These are phyloP conservation scores for Selene dorsalis DNA, from an alignment of 2,797 vertebrate species.

Conservation along the genomic window DNA sequence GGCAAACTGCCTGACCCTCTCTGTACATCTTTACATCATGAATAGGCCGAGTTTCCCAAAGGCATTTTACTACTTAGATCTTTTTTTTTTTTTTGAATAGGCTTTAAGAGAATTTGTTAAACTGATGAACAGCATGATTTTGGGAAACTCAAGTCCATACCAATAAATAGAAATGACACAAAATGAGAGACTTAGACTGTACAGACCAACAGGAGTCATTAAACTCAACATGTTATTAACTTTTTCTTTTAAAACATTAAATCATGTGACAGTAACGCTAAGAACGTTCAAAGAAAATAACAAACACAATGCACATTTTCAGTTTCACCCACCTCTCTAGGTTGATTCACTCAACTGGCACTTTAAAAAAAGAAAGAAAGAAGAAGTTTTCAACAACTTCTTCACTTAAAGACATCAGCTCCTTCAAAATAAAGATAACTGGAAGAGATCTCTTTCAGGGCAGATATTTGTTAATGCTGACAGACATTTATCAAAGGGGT, in stretches of 20 bases:
- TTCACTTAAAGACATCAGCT: constrained; percentile 45
- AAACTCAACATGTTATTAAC: constrained; percentile 50
- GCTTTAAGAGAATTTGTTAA: constrained; percentile 43
- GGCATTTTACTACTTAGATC: constrained; percentile 54
- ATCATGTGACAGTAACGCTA: constrained; percentile 47
- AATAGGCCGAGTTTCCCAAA: constrained; percentile 66
- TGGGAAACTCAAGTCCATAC: constrained; percentile 66
- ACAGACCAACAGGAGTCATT: constrained; percentile 57
- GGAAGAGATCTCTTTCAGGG: constrained; percentile 42
- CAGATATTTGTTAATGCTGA: constrained; percentile 47
- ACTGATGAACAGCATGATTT: constrained; percentile 51
- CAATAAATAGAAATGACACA: constrained; percentile 79
- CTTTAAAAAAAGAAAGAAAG: constrained; percentile 60
- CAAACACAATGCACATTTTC: constrained; percentile 41
- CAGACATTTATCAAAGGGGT: constrained; percentile 35
- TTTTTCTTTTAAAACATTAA: constrained; percentile 32
- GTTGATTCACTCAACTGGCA: constrained; percentile 63
- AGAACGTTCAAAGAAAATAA: constrained; percentile 62
- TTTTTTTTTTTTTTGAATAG: constrained; percentile 18
- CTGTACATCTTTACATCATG: constrained; percentile 87
- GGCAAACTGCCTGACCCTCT: constrained; percentile 68
- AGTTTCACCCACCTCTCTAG: constrained; percentile 36
- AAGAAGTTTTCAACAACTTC: constrained; percentile 39
- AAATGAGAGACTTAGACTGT: constrained; percentile 65
- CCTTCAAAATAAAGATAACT: constrained; percentile 53